phyloP scores from a whole-genome alignment of 2,797 vertebrate species.

The Crocodylus rhombifer region DNA sequence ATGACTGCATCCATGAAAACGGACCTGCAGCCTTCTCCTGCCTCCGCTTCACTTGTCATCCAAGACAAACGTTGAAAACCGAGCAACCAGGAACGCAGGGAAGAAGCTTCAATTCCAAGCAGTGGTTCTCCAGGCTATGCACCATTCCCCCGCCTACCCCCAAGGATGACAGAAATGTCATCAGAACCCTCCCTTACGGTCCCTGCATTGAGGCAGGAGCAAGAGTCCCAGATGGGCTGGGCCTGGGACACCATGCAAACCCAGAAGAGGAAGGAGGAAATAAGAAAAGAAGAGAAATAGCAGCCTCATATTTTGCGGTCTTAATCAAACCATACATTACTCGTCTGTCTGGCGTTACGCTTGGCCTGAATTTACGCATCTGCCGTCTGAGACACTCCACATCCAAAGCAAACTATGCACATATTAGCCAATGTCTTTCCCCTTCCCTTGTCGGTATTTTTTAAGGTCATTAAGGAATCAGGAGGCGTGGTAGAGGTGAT shows the following conservation, averaged over 20 bases:
- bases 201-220: no score
- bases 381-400: no score
- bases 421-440: no score
- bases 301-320: not conserved
- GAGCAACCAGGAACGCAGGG: not conserved
- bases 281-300: not conserved
- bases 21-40: not conserved
- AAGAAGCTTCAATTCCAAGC: not conserved
- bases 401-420: no score
- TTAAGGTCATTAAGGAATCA: no score
- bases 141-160: not conserved
- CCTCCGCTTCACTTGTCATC: not conserved
- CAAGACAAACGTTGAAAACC: not conserved
- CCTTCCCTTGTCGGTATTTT: no score
- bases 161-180: not conserved
- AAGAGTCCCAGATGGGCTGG: no score
- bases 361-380: no score
- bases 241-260: no score
- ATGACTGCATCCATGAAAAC: not conserved
- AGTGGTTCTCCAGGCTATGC: not conserved
- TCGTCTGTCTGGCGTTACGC: no score
- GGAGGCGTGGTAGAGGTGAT: no score
- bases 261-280: not conserved
- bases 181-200: not conserved
- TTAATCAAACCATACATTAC: no score